phyloP scores from a whole-genome alignment of 2,113 vertebrate genomes.

The Xenus cinereus region DNA sequence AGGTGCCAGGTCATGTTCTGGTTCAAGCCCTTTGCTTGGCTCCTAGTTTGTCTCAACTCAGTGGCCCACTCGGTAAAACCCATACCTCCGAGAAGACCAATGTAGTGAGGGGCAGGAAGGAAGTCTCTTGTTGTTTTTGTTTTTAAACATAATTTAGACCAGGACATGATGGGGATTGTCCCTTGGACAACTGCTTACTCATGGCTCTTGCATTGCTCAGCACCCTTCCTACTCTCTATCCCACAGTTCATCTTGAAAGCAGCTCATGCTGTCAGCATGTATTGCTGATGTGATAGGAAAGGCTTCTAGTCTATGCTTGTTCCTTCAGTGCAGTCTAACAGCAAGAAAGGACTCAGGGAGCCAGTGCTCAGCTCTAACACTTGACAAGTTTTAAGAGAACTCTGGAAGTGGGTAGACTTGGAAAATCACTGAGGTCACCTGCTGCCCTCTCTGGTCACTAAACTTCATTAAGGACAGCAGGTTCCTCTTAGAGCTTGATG shows the following conservation, averaged over 20 bases:
- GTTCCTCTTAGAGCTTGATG: neutral
- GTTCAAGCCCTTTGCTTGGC: constrained; percentile 45
- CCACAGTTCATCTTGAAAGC: neutral
- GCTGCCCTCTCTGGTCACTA: neutral
- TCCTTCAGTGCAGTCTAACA: neutral
- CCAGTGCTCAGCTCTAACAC: neutral
- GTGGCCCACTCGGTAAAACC: neutral
- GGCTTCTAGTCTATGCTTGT: neutral
- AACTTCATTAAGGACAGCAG: neutral
- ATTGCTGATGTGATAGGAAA: neutral
- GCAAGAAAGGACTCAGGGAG: neutral
- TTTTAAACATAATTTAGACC: neutral
- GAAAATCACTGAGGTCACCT: neutral
- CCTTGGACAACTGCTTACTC: neutral
- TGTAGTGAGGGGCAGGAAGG: neutral
- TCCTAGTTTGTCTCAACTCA: neutral
- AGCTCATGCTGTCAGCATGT: neutral
- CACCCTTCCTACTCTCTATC: neutral
- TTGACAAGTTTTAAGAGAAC: neutral
- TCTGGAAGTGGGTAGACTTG: neutral
- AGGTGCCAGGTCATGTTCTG: constrained; percentile 27
- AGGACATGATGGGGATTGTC: neutral
- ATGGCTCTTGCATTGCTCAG: neutral
- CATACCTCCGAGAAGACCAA: neutral
- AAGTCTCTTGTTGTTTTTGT: neutral